Evolutionary conservation across 30 jellyfish, hydroid and myxozoan species (phyloP).

Genomic region (Chrysaora quinquecirrha): DNA sequence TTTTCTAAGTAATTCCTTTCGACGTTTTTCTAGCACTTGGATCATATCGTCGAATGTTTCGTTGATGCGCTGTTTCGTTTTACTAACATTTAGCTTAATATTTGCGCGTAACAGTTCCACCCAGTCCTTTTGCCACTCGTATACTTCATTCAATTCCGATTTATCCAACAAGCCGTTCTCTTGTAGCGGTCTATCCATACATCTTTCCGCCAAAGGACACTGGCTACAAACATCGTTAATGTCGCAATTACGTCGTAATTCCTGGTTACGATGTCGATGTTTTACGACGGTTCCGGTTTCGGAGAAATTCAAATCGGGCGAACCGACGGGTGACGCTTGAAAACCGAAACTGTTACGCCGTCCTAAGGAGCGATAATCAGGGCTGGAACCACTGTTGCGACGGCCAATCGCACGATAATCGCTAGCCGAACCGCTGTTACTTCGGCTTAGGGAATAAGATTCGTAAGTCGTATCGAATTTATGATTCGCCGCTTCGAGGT

Average conservation of each 20-base stretch:
- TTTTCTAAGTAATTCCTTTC: slow-evolving; percentile 57
- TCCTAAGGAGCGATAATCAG: no score
- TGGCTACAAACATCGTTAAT: slow-evolving; percentile 54
- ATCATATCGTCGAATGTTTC: slow-evolving; percentile 54
- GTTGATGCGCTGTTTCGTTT: slow-evolving; percentile 45
- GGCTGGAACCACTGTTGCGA: background rate
- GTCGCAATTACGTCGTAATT: slow-evolving; percentile 30
- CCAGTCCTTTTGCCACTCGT: slow-evolving; percentile 81
- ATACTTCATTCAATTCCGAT: slow-evolving; percentile 32
- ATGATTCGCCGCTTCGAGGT: no score
- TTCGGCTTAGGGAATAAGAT: background rate
- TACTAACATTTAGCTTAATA: slow-evolving; percentile 39
- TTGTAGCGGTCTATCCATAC: slow-evolving; percentile 53
- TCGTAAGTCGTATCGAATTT: background rate
- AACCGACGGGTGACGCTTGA: slow-evolving; percentile 50
- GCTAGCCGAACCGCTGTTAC: background rate
- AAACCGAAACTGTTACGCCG: slow-evolving; percentile 39
- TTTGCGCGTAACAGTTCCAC: slow-evolving; percentile 70
- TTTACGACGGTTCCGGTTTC: slow-evolving; percentile 59
- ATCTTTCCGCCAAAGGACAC: slow-evolving; percentile 56
- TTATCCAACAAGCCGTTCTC: slow-evolving; percentile 44
- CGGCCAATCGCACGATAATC: background rate
- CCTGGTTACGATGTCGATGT: slow-evolving; percentile 62
- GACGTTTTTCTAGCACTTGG: slow-evolving; percentile 53
- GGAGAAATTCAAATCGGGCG: slow-evolving; percentile 63